Evolutionary conservation across 2,888 invertebrate species (phyloP).

Genomic region (Lepidocyrtoides sp.): DNA sequence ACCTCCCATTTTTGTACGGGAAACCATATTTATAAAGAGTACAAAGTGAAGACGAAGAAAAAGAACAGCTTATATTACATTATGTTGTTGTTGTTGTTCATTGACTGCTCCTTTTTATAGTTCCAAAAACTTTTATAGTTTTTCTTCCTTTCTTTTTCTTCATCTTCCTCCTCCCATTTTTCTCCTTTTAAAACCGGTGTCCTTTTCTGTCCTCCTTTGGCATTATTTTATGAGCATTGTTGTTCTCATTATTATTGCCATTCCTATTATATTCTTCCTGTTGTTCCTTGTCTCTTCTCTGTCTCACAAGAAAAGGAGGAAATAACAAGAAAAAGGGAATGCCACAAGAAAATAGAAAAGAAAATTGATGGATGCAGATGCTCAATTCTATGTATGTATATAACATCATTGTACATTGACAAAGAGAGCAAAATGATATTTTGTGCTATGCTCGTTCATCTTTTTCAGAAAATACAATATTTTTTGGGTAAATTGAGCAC

Average conservation of each 20-base stretch:
- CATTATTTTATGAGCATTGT: conserved; percentile 51
- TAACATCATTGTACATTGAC: not conserved
- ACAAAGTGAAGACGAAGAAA: conserved; percentile 20
- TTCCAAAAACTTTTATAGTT: conserved; percentile 70
- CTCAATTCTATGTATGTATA: not conserved
- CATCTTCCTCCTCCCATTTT: conserved; percentile 53
- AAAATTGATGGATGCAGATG: conserved; percentile 67
- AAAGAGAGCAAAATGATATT: conserved; percentile 48
- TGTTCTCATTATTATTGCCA: conserved; percentile 56
- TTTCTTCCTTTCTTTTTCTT: conserved; percentile 59
- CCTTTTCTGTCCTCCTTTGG: conserved; percentile 71
- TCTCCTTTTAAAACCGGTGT: conserved; percentile 70
- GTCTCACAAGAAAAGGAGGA: conserved; percentile 71
- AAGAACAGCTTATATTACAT: conserved; percentile 51
- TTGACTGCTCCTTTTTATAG: conserved; percentile 75
- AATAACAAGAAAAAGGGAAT: conserved; percentile 57
- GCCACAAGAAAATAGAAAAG: conserved; percentile 49
- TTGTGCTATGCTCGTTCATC: conserved; percentile 56
- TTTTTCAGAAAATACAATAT: conserved; percentile 33
- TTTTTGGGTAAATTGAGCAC: conserved; percentile 60
- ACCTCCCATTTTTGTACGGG: conserved; percentile 66
- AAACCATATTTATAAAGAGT: conserved; percentile 38
- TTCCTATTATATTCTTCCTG: conserved; percentile 57
- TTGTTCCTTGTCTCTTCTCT: conserved; percentile 55
- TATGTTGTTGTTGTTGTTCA: conserved; percentile 58